Percentiles rank a stretch among this genome's conserved stretches.
Conservation (phyloP, 2,888 invertebrate species). For the Stenodema calcarata region DNA sequence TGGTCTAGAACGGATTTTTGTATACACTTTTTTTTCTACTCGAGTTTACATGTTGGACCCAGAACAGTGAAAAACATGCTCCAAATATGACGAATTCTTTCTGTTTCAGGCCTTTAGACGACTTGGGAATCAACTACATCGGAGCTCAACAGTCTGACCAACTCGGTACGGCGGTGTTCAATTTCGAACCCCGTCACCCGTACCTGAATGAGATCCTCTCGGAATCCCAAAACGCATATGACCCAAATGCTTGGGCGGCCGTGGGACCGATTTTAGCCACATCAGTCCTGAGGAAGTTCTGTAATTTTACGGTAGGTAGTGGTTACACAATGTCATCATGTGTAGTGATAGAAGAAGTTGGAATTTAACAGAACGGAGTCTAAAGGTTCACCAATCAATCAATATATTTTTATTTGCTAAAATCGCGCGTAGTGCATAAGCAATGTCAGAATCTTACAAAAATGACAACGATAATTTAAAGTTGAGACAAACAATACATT, state of each 20-base stretch:
- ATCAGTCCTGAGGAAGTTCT: conserved; percentile 18
- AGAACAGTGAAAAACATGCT: background rate
- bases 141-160: conserved; percentile 47
- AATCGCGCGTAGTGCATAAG: no score
- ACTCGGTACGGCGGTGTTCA: conserved; percentile 50
- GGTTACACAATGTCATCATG: background rate
- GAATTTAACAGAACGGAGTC: no score
- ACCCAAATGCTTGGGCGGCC: conserved; percentile 49
- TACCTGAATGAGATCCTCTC: conserved; percentile 38
- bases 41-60: no score
- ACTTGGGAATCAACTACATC: conserved; percentile 47
- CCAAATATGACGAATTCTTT: background rate
- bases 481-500: no score
- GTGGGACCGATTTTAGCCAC: conserved; percentile 51
- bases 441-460: no score
- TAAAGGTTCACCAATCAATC: no score
- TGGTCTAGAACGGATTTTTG: no score
- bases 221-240: conserved; percentile 18
- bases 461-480: no score
- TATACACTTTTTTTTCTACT: background rate
- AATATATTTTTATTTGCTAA: no score
- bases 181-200: conserved; percentile 49
- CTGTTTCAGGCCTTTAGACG: conserved; percentile 47
- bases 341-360: no score
- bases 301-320: conserved; percentile 14